A percentile compares a stretch with the other conserved stretches of the same genome.
Conservation (phyloP, 2,797 vertebrate species). For the Galago senegalensis region DNA sequence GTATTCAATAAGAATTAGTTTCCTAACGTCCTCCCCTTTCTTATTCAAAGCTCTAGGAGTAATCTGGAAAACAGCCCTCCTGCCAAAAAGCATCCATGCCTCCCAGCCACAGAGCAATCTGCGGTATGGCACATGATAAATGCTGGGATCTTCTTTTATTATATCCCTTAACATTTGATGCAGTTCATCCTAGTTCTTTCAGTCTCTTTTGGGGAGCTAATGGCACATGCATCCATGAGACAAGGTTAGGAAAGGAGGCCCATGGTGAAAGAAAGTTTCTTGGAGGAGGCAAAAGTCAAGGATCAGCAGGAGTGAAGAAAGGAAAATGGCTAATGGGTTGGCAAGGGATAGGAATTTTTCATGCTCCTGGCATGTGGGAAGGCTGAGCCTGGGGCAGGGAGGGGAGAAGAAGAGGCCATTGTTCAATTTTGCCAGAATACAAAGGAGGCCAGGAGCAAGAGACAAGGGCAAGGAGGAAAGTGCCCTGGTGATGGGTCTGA, state of each 20-base stretch:
- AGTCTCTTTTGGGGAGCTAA: neutral
- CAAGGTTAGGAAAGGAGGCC: neutral
- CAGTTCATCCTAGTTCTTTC: neutral
- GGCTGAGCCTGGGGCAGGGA: neutral
- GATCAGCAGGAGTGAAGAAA: constrained; percentile 13
- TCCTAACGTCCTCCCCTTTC: constrained; percentile 27
- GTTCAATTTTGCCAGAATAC: constrained; percentile 21
- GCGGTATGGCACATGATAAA: neutral
- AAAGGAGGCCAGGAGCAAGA: neutral
- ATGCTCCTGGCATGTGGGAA: neutral
- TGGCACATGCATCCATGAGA: neutral
- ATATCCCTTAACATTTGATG: neutral
- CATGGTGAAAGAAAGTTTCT: neutral
- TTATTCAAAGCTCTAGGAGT: constrained; percentile 51
- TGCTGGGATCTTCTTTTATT: neutral
- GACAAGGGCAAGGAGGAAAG: neutral
- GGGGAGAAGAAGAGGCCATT: neutral
- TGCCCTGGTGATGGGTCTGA: neutral
- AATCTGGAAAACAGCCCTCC: constrained; percentile 12
- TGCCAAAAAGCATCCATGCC: neutral
- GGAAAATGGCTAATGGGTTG: neutral
- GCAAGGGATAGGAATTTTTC: neutral
- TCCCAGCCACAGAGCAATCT: neutral
- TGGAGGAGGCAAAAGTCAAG: constrained; percentile 23
- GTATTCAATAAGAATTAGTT: constrained; percentile 35